A percentile compares a stretch with the other conserved stretches of the same genome.
Conservation (phyloP, 2,797 vertebrate genomes). For the Streptopelia turtur region DNA sequence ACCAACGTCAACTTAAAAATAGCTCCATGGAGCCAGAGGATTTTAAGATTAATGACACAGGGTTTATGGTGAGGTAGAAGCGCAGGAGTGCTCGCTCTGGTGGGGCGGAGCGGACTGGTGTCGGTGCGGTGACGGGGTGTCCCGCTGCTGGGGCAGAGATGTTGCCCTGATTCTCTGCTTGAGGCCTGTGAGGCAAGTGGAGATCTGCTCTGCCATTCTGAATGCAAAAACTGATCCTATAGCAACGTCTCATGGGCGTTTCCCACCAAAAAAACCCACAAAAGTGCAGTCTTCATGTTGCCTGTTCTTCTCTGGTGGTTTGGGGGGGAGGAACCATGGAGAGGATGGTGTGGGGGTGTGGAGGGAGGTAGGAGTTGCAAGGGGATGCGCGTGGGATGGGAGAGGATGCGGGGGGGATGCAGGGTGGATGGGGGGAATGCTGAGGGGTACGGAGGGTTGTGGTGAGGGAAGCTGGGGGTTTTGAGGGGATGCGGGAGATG, state of each 20-base stretch:
- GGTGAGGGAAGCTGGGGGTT: neutral
- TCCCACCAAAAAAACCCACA: neutral
- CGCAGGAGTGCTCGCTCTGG: neutral
- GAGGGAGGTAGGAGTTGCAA: neutral
- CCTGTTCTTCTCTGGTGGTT: rapidly evolving
- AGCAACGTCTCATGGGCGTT: rapidly evolving
- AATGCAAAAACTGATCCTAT: neutral
- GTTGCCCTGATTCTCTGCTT: neutral
- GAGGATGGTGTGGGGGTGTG: neutral
- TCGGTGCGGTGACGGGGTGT: rapidly evolving
- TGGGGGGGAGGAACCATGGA: rapidly evolving
- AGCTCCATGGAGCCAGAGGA: neutral
- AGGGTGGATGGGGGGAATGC: neutral
- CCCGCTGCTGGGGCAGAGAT: rapidly evolving
- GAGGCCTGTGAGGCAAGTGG: neutral
- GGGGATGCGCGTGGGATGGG: too few relatives aligned
- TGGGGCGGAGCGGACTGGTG: rapidly evolving
- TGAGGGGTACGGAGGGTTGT: neutral
- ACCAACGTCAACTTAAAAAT: neutral
- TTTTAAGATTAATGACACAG: neutral
- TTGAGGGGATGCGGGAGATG: too few relatives aligned
- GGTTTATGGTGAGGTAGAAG: neutral
- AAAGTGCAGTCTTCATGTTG: neutral
- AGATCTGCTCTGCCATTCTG: neutral
- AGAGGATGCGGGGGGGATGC: too few relatives aligned